Percentiles rank a stretch among this genome's conserved stretches.
Conservation (phyloP, 1,140 invertebrate genomes). For the Apis florea region DNA sequence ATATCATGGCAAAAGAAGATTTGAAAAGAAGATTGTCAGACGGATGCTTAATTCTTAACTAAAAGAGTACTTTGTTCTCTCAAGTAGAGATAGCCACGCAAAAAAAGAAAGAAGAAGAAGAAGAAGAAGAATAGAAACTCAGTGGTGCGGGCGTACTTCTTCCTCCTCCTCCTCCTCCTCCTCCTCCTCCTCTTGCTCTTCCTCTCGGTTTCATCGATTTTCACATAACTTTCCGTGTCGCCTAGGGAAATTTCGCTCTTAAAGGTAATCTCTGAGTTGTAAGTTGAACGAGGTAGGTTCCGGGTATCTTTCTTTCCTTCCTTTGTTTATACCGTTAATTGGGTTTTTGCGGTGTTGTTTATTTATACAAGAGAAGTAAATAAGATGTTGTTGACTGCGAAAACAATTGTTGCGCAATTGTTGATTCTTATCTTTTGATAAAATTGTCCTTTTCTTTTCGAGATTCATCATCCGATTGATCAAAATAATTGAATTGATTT, state of each 20-base stretch:
- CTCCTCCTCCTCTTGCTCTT: not conserved
- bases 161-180: not conserved
- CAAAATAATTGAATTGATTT: too few species aligned
- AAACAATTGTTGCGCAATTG: too few species aligned
- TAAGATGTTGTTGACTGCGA: too few species aligned
- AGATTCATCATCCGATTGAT: too few species aligned
- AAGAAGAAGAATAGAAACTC: not conserved
- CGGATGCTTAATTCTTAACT: constrained; percentile 15
- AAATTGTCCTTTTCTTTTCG: too few species aligned
- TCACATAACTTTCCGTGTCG: not conserved
- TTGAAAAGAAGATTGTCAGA: not conserved
- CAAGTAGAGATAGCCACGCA: not conserved
- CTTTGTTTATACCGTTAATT: not conserved
- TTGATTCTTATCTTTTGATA: too few species aligned
- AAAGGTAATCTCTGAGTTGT: not conserved
- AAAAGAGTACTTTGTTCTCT: constrained; percentile 6
- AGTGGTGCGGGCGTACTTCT: not conserved
- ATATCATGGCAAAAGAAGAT: not conserved
- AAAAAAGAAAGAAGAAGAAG: not conserved
- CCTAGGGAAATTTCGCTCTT: constrained; percentile 39
- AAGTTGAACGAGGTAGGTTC: not conserved
- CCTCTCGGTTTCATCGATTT: constrained; percentile 24
- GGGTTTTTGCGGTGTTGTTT: too few species aligned
- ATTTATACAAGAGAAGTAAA: too few species aligned
- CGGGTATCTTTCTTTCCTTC: not conserved